Percentiles rank a stretch among this genome's conserved stretches.
phyloP scores from a whole-genome alignment of 37 sponge, comb jelly and placozoan species.

The Oopsacas minuta region DNA sequence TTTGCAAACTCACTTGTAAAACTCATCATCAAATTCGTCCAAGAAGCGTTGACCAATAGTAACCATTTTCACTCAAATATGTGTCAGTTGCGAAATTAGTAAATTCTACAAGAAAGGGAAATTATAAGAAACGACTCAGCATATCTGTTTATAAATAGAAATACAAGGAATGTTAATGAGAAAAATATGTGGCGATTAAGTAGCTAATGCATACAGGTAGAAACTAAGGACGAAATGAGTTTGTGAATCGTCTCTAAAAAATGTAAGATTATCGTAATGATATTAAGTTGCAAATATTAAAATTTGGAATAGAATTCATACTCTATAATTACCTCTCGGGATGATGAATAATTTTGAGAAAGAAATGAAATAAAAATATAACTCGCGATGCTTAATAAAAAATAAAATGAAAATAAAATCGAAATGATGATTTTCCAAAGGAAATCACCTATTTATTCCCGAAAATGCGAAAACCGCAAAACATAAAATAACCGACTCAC shows the following conservation, averaged over 20 bases:
- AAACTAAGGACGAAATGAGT: too few relatives aligned
- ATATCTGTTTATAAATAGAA: too few relatives aligned
- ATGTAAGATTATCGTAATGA: too few relatives aligned
- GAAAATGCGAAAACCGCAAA: neutral
- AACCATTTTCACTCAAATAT: neutral
- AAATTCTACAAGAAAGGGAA: neutral
- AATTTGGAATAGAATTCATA: too few relatives aligned
- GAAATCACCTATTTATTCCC: neutral
- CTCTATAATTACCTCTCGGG: too few relatives aligned
- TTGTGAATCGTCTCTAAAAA: too few relatives aligned
- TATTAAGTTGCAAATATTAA: too few relatives aligned
- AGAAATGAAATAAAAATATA: neutral
- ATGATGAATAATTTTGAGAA: too few relatives aligned
- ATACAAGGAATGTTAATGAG: neutral
- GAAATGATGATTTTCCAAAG: neutral
- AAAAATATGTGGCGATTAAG: too few relatives aligned
- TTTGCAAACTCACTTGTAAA: neutral
- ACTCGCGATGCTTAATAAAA: neutral
- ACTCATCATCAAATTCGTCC: slow-evolving; percentile 12
- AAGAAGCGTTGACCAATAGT: slow-evolving; percentile 2
- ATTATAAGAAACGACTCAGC: too few relatives aligned
- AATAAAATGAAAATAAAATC: neutral
- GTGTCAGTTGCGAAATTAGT: too few relatives aligned
- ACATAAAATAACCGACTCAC: neutral
- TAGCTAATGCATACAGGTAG: too few relatives aligned